These are phyloP conservation scores for Sialis fuliginosa DNA, from an alignment of 2,888 invertebrate species.

Conservation along the genomic window DNA sequence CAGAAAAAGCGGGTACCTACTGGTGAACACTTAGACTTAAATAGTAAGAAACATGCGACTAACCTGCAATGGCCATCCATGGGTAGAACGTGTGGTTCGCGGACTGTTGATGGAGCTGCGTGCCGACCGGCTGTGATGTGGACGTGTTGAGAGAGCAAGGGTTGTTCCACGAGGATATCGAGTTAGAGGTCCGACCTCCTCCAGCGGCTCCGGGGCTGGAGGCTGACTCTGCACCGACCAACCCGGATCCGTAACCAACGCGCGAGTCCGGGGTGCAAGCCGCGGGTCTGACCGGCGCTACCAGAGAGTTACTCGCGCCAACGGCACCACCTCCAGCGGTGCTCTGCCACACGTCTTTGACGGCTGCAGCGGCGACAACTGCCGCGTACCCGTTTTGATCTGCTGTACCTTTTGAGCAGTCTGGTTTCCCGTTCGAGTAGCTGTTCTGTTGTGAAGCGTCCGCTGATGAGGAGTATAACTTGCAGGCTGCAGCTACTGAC, in stretches of 20 bases:
- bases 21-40: neutral
- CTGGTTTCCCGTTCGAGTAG: conserved; percentile 43
- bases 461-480: conserved; percentile 52
- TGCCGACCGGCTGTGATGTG: conserved; percentile 56
- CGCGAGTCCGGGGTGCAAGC: conserved; percentile 82
- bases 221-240: conserved; percentile 55
- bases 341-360: conserved; percentile 48
- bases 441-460: conserved; percentile 39
- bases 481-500: conserved; percentile 69
- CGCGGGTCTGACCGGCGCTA: conserved; percentile 58
- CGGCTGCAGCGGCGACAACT: conserved; percentile 46
- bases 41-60: conserved; percentile 25
- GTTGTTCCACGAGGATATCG: conserved; percentile 67
- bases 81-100: conserved; percentile 91
- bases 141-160: conserved; percentile 73
- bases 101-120: conserved; percentile 77
- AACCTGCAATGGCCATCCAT: conserved; percentile 98
- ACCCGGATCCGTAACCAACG: conserved; percentile 51
- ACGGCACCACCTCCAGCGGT: conserved; percentile 45
- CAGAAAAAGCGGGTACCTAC: too few species aligned
- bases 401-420: conserved; percentile 50
- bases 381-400: conserved; percentile 48
- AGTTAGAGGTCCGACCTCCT: conserved; percentile 31
- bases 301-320: conserved; percentile 39
- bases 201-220: conserved; percentile 56